Evolutionary conservation across 2,888 invertebrate genomes (phyloP), one percentile per base, ranked within the genome.

Genomic region (Drosophila robusta): DNA sequence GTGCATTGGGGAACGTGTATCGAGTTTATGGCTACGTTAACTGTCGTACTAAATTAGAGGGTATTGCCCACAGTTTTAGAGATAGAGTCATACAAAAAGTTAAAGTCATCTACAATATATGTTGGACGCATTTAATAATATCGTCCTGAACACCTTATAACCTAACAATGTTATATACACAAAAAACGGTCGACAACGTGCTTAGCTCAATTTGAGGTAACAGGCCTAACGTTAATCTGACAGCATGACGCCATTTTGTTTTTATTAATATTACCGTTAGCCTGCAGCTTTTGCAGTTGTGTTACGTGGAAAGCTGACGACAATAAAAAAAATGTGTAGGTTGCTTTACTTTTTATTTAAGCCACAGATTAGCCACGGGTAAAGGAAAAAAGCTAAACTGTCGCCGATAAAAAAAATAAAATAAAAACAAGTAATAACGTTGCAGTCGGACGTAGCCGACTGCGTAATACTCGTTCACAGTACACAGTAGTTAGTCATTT

Each of bases 191-290:
- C 3, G 22, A 16, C 12, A 38, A 14, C 14, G 24, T 45, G 32
- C 34, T n/a, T n/a, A n/a, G n/a, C n/a, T n/a, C 66, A 52, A 60
- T 50, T 47, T 14, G 46, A 51, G 39, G 46, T 68, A 63, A 56
- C 47, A 61, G 45, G 50, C 64, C 66, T 39, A 47, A 38, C 42
- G 65, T 41, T 65, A 78, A 81, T 69, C 69, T 69, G 45, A 66
- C 44, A 62, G 26, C 26, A n/a, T 36, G 46, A 22, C 32, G 58
- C 46, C 66, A 78, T 85, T 79, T 77, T 63, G 56, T 61, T 78
- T 67, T 49, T 72, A 55, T 63, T 64, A 63, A 68, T 64, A 61
- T 49, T 18, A 29, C 26, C 52, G 51, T 70, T 51, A 55, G 39
- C 46, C 66, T 29, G 26, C 46, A 44, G 24, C 32, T 49, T 24